phyloP scores from a whole-genome alignment of 2,113 vertebrate genomes.

The Cyanoderma ruficeps region DNA sequence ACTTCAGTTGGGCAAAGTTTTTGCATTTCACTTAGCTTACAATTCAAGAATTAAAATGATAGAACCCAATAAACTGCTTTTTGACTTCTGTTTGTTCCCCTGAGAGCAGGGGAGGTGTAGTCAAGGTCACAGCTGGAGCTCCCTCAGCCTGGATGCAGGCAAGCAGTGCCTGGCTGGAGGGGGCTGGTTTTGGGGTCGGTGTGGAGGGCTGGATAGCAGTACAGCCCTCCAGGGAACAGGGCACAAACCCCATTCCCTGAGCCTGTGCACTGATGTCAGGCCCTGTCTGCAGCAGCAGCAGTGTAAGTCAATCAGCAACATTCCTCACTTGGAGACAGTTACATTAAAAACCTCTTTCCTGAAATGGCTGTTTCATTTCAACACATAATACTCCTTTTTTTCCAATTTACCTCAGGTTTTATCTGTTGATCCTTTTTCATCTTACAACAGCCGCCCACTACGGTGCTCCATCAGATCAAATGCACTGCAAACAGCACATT shows the following conservation, averaged over 20 bases:
- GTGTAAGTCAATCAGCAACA: background rate
- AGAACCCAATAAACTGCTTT: background rate
- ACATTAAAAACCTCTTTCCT: background rate
- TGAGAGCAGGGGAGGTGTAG: background rate
- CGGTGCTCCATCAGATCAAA: background rate
- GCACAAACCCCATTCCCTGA: background rate
- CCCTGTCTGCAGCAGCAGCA: background rate
- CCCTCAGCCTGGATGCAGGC: accelerated
- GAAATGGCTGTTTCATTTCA: background rate
- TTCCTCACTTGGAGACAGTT: background rate
- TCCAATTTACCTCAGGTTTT: background rate
- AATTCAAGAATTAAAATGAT: background rate
- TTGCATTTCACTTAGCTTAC: background rate
- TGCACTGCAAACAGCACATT: background rate
- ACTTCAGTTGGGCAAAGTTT: background rate
- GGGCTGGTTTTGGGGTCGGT: background rate
- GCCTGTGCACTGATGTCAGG: background rate
- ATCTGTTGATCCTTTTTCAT: background rate
- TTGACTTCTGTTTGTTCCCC: background rate
- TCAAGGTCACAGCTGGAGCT: background rate
- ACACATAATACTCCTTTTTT: background rate
- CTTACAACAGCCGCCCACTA: background rate
- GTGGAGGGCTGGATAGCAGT: background rate
- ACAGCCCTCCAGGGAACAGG: background rate
- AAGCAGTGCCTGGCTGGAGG: background rate